Evolutionary conservation across 2,888 invertebrate genomes (phyloP), one percentile per base, ranked within the genome.

Genomic region (Rhorus exstirpatorius): DNA sequence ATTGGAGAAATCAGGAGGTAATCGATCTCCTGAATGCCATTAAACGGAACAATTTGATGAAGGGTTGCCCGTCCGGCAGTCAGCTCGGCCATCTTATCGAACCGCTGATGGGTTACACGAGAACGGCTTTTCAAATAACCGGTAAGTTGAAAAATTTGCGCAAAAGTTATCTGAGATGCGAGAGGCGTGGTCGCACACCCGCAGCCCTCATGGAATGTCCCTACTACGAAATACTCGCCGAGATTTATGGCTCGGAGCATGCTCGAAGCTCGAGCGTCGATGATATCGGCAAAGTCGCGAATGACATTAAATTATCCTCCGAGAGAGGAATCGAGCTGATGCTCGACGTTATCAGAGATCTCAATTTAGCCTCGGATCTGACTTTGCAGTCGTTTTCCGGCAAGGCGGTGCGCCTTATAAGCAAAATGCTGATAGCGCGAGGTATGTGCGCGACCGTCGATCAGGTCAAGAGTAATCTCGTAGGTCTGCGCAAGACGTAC

Each of bases 81-180:
- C 70, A 79, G 21, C 65, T 83, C 0, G 75, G 79, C 4, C 65
- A 76, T 26, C 38, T 70, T 7, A n/a, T 79, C 2, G 75, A 67
- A 14, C 61, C 72, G 14, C 70, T 86, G 1, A 81, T 86, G 19
- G 88, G 87, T 1, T 88, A 81, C 63, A 60, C 58, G n/a, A 83
- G 88, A 24, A 87, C 87, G 0, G 79, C 87, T 17, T 83, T 84
- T 38, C 87, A 88, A 67, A 85, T 88, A 41, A 85, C 86, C 1
- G 55, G 86, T 0, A 88, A 88, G 71, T 58, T 88, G 6, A 87
- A 86, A 41, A 85, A 83, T 14, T 38, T 88, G 14, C 84, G 87
- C 21, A 86, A 86, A 53, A 85, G 80, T 58, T 89, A 83, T 67
- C 71, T 85, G 41, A 70, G 78, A 7, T 87, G 77, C 67, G 74